Base-by-base conservation (phyloP, 2,888 invertebrate genomes). In the Lamellibrachia columna region DNA sequence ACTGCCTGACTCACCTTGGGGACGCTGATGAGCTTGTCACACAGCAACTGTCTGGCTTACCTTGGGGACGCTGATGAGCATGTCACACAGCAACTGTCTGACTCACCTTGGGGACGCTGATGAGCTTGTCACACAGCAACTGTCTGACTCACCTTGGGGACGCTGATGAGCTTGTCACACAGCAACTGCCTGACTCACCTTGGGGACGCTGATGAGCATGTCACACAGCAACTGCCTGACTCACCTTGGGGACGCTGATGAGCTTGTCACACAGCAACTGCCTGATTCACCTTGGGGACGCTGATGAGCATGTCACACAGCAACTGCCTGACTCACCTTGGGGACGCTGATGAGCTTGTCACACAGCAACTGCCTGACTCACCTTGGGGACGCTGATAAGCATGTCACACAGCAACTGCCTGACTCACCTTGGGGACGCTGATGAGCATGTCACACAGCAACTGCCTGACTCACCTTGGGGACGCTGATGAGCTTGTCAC, bases 351-450 rank as follows among this genome's bases (percentile, higher is more conserved):
- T 93, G 3, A 95, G 93, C 22, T 95, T 94, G 92, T 95, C 95
- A 93, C 95, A 94, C 53, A 95, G 91, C 9, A 95, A 92, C 53
- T 95, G 94, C 53, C 93, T 40, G 40, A 40, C 40, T 40, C 40
- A 40, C 95, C 95, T 96, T 95, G 1, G 96, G 95, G 52, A 96
- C 95, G 58, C 94, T 95, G n/a, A 95, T 93, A 2, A 95, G 93
- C 22, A 95, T 94, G 92, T 95, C 95, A 93, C 95, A 94, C 53
- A 95, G 91, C 9, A 95, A 92, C 53, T 95, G 94, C 55, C 93
- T 40, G 40, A 40, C 40, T 40, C 40, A 40, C 95, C 95, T 96
- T 95, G 1, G 96, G 95, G 52, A 96, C 95, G 58, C 94, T 95
- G n/a, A 95, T 93, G 3, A 95, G 93, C 22, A 95, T 94, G 92